Evolutionary conservation across 2,888 invertebrate species (phyloP).

Genomic region (Liodrosophila aerea): DNA sequence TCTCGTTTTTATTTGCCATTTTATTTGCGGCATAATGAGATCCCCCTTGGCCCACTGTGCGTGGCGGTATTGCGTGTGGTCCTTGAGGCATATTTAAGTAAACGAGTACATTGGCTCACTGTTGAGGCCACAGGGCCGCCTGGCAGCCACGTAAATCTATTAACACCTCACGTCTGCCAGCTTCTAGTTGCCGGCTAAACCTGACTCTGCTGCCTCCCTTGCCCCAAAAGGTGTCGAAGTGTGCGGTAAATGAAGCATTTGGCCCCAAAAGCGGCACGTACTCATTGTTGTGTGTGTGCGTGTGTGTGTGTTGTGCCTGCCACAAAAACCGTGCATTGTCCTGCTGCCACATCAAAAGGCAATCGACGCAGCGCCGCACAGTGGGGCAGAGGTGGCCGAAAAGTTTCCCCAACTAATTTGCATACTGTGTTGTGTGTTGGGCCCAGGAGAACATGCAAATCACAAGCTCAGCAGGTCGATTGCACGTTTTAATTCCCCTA

Average conservation of each 20-base stretch:
- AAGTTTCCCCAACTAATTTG: conserved; percentile 65
- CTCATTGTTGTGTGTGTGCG: conserved; percentile 20
- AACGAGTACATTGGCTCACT: conserved; percentile 46
- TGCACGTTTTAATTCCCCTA: conserved; percentile 26
- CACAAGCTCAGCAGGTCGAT: conserved; percentile 27
- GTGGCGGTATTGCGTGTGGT: conserved; percentile 44
- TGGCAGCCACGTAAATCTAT: conserved; percentile 71
- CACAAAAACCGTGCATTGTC: conserved; percentile 3
- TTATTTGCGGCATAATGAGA: conserved; percentile 51
- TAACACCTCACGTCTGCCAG: conserved; percentile 64
- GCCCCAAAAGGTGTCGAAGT: conserved; percentile 58
- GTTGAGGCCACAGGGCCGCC: conserved; percentile 27
- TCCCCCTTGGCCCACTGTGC: conserved; percentile 41
- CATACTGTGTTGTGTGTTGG: conserved; percentile 47
- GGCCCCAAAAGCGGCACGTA: conserved; percentile 63
- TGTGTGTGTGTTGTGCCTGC: conserved; percentile 24
- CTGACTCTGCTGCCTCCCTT: neutral
- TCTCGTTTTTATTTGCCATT: conserved; percentile 33
- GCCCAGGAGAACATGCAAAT: conserved; percentile 63
- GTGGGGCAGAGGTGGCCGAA: neutral
- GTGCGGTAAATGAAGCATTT: conserved; percentile 68
- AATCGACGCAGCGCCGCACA: conserved; percentile 53
- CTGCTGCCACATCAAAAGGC: conserved; percentile 70
- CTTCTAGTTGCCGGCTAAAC: neutral
- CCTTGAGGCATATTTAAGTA: conserved; percentile 38